Evolutionary conservation across 1,140 invertebrate species (phyloP), one percentile per base, ranked within the genome.

Genomic region (Drosophila melanica): DNA sequence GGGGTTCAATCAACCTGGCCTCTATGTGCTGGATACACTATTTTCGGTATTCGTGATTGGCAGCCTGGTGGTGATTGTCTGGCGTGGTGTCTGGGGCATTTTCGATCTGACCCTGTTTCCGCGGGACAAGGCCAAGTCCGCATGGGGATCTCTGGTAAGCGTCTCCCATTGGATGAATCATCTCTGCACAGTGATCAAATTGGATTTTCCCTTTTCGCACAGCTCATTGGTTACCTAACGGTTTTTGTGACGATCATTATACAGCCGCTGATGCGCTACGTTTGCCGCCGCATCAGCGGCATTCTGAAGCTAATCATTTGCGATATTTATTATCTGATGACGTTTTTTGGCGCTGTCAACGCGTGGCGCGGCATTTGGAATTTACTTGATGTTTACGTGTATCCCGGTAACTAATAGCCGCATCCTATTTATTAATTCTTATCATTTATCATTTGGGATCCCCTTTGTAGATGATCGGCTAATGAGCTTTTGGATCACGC

Each of bases 311-410:
- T 97, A 12, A 80, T 96, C 10, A 92, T 95, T 4, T 95, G 95
- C 42, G 96, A 97, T 87, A 82, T 94, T 5, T 97, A 96, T 91
- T 94, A 96, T 35, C 92, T 97, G 37, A 92, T 97, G 50, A 95
- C 95, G 35, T 96, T 97, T 84, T 89, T 96, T 57, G 96, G 96
- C 4, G 96, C 96, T 1, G 95, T 97, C 27, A 97, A 97, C 91
- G 95, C 97, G 0, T 98, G 97, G 97, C 93, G 97, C 48, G 96
- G 96, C 6, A 94, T 97, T 33, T 97, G 97, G 97, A 95, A 94
- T 64, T 81, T 96, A 16, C 93, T 97, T 1, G 95, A 97, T 89
- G 92, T 96, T n/a, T 97, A 96, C 92, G 93, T 97, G 45, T 93
- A 96, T 53, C 96, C 96, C 93, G 93, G 95, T 95, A 90, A 76